Evolutionary conservation across 2,113 vertebrate genomes (phyloP).

Genomic region (Pelmatolapia mariae): DNA sequence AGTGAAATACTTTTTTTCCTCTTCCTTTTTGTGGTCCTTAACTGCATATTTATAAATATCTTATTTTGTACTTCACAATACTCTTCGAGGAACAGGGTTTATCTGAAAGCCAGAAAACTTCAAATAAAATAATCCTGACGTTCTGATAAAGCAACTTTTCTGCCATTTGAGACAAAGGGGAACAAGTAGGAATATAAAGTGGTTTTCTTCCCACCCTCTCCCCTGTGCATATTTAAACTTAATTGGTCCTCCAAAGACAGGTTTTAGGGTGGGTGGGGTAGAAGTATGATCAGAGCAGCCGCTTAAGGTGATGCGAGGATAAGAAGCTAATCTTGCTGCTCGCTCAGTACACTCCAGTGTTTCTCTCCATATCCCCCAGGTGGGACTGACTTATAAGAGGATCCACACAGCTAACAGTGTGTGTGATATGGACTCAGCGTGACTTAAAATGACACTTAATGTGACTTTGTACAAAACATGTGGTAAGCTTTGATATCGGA

Average conservation of each 20-base stretch:
- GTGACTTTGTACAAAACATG: conserved; percentile 35
- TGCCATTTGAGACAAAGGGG: neutral
- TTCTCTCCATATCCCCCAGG: conserved; percentile 15
- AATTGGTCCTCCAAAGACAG: conserved; percentile 29
- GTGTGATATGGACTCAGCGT: conserved; percentile 39
- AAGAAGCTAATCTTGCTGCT: conserved; percentile 14
- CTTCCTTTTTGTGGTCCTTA: neutral
- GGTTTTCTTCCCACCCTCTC: neutral
- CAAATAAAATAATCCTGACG: conserved; percentile 6
- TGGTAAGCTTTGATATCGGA: conserved; percentile 36
- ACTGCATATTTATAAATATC: neutral
- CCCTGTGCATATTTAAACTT: conserved; percentile 5
- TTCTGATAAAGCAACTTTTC: conserved; percentile 2
- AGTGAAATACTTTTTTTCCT: neutral
- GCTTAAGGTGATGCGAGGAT: conserved; percentile 29
- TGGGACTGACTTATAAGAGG: neutral
- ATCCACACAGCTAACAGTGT: conserved; percentile 8
- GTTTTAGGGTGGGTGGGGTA: neutral
- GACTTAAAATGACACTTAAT: conserved; percentile 25
- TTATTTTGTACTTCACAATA: neutral
- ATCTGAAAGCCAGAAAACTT: conserved; percentile 1
- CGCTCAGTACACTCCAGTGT: neutral
- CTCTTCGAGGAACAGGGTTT: neutral
- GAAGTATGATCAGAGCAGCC: conserved; percentile 2
- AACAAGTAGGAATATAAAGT: neutral